Evolutionary conservation across 2,113 vertebrate species (phyloP), one percentile per base, ranked within the genome.

Genomic region (Leptocoma aspasia): DNA sequence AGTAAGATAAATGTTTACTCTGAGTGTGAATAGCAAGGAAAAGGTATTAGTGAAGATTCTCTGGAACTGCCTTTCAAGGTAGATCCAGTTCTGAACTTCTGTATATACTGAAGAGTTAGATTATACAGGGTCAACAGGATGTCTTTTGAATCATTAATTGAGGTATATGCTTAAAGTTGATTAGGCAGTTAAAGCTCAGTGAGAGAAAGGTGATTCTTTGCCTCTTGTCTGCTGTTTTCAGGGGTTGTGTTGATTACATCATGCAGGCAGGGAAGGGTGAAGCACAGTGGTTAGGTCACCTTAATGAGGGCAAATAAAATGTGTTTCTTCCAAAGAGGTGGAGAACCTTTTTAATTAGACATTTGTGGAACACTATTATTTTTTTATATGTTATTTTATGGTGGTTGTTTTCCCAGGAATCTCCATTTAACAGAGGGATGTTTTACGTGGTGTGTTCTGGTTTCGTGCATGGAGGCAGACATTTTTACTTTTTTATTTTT

Each of bases 231-330:
- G 93, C 92, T 69, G 3, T 90, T 95, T 95, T 79, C 80, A 18
- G 61, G 54, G 59, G 14, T 49, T 92, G 50, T 64, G 11, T 24
- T 94, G 87, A 73, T 96, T 90, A 80, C 64, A 94, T 81, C 86
- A 82, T 59, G 73, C 76, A 72, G 44, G 69, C 94, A 94, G 91
- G 87, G 54, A 71, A 89, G 72, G 89, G 92, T 93, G 90, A 97
- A 95, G 78, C 44, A n/a, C 52, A 26, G 65, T 96, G 91, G 68
- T 97, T 96, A 97, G 93, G 89, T 96, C 93, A 96, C 91, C 70
- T 84, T 97, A 97, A 97, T 92, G 86, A 98, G 91, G 86, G 86
- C 91, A 97, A 96, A 97, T 97, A 97, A 97, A 98, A 96, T 88
- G 90, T 90, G 64, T 96, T 97, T 96, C 94, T 95, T 92, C 85